A percentile compares a stretch with the other conserved stretches of the same genome.
These are phyloP conservation scores for Microcaecilia unicolor DNA, from an alignment of 2,797 vertebrate genomes.

Conservation along the genomic window DNA sequence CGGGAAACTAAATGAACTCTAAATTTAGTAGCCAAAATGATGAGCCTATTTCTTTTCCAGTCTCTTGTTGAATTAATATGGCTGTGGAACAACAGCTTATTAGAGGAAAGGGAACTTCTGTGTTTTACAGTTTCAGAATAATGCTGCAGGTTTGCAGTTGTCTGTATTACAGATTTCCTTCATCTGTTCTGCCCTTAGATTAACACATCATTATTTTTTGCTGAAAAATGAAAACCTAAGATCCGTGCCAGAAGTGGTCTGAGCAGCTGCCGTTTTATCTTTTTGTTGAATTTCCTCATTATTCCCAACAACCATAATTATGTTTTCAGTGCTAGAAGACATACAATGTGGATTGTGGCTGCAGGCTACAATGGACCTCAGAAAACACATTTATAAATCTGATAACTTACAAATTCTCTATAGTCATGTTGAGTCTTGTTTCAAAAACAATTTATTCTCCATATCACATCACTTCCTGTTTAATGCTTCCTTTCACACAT, in stretches of 20 bases:
- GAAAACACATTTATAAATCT: neutral
- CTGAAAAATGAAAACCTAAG: neutral
- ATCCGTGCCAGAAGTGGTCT: neutral
- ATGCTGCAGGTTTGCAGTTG: too few relatives aligned
- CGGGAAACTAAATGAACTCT: neutral
- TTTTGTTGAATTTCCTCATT: neutral
- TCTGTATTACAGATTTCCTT: neutral
- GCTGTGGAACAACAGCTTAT: neutral
- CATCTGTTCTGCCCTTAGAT: neutral
- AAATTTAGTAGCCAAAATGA: neutral
- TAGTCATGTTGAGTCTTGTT: rapidly evolving
- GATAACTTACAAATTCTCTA: too few relatives aligned
- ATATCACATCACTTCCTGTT: neutral
- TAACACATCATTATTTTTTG: neutral
- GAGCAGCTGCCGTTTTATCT: neutral
- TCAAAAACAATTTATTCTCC: neutral
- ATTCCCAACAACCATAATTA: constrained; percentile 5
- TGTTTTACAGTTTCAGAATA: neutral
- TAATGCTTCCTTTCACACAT: neutral
- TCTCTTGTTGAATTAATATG: neutral
- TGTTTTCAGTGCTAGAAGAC: neutral
- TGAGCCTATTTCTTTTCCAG: neutral
- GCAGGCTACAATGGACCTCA: neutral
- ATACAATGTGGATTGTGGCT: rapidly evolving
- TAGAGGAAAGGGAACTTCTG: neutral